These are phyloP conservation scores for Crambe crambe DNA, from an alignment of 37 sponge, comb jelly and placozoan species.

Conservation along the genomic window DNA sequence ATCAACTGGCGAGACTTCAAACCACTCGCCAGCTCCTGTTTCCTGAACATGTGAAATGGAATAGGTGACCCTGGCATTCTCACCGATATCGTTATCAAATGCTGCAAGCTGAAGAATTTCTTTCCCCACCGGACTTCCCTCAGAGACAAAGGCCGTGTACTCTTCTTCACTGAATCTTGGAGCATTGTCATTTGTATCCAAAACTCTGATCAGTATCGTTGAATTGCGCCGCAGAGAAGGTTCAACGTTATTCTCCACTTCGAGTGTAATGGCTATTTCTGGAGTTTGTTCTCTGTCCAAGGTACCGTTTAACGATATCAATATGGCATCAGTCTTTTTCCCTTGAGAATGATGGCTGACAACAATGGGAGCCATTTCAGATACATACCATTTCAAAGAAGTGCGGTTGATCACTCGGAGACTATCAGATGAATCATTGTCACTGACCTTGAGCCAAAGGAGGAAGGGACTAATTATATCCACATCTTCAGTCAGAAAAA, in stretches of 20 bases:
- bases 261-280: constrained; percentile 13
- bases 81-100: constrained; percentile 29
- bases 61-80: constrained; percentile 55
- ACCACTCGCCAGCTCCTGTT: constrained; percentile 29
- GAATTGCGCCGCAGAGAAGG: constrained; percentile 6
- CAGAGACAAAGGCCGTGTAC: background rate
- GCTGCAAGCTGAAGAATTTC: constrained; percentile 40
- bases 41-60: constrained; percentile 23
- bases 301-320: background rate
- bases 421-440: background rate
- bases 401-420: background rate
- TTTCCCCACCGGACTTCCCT: constrained; percentile 37
- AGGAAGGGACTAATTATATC: background rate
- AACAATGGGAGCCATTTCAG: background rate
- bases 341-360: background rate
- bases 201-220: constrained; percentile 16
- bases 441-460: background rate
- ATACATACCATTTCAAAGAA: background rate
- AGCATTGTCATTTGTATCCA: constrained; percentile 60
- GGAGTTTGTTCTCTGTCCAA: constrained; percentile 49
- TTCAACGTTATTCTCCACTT: constrained; percentile 9
- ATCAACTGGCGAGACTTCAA: constrained; percentile 19
- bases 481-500: background rate
- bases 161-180: constrained; percentile 18
- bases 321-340: too few relatives aligned